Base-by-base conservation (phyloP, 2,797 vertebrate genomes). In the Molossus alvarezi region DNA sequence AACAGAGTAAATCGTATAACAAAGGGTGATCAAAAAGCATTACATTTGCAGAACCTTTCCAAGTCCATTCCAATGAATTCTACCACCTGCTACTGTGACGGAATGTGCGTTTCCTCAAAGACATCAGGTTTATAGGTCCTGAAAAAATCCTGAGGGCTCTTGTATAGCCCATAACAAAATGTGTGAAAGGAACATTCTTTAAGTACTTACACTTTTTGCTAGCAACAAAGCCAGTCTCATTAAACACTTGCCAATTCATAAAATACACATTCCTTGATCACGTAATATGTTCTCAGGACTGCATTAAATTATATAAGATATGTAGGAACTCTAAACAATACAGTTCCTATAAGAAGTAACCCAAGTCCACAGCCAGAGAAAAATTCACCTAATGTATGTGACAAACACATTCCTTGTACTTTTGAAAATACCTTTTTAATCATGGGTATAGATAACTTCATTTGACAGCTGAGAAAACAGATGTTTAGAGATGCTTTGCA, bases 51-150 rank as follows among this genome's bases (percentile, higher is more conserved):
- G 23, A 58, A 84, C 15, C 83, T 75, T 20, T 58, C 51, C 64
- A 77, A 45, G 21, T 88, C 69, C 75, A 64, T 90, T 69, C 75
- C 57, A 92, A 73, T 90, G 72, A 95, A 90, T 88, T 65, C 37
- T 0, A 83, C 57, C 81, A 57, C 90, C 81, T 95, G 92, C 53
- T 57, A 60, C 84, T 17, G n/a, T 15, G 41, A 88, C 5, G 1
- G 53, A 88, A 79, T 41, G 55, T 29, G 25, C 10, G 94, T 88
- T 88, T 91, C 20, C 62, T 90, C 37, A 79, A 83, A 85, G 64
- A 88, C 29, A 69, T 29, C 12, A 41, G 29, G 55, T 84, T 94
- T 72, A 77, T 1, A 23, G 64, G 18, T 72, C 67, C 41, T 82
- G 72, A 58, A 82, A 85, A 94, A 88, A 25, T 86, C 67, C 58